Evolutionary conservation across 2,113 vertebrate genomes (phyloP), one percentile per base, ranked within the genome.

Genomic region (Cynocephalus volans): DNA sequence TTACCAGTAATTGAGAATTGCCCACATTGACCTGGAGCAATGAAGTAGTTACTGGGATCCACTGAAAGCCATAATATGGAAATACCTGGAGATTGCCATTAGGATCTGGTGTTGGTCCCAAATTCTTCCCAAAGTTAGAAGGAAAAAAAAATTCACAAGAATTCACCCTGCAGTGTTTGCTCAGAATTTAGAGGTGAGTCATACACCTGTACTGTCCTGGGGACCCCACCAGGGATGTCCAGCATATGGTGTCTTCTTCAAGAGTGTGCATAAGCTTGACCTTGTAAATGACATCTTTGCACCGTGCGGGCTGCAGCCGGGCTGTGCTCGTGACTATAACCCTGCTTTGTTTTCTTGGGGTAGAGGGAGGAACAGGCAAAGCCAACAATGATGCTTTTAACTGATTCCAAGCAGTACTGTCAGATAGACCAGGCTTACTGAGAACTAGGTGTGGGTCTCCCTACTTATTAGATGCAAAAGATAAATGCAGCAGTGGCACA

Each of bases 401-500:
- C n/a, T 93, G 93, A 72, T 91, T 97, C 82, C 96, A 83, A 95
- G 85, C 31, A 65, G 69, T 95, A 64, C 89, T 98, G 96, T 87
- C 97, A 96, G 87, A 93, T 70, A 97, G 98, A 86, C 0, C 0
- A 11, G 36, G 48, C 24, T 85, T 96, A 92, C 85, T 89, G 98
- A 97, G 97, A 98, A 98, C 94, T 77, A 95, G 92, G 94, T 98
- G 95, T 96, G 96, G 90, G 97, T 96, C 82, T 92, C 88, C 97
- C 94, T 97, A 73, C 97, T 98, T 97, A 41, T 41, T 67, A 88
- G 96, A 98, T 94, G 81, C 82, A 93, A 96, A 98, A 77, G 95
- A 98, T 98, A 98, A 98, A 96, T 97, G 98, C 97, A 96, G 97
- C 93, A 98, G 97, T 98, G 96, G 98, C 93, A 84, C 97, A 92